Percentiles rank a stretch among this genome's conserved stretches.
These are phyloP conservation scores for Sepiola atlantica DNA, from an alignment of 2,888 invertebrate species.

Conservation along the genomic window DNA sequence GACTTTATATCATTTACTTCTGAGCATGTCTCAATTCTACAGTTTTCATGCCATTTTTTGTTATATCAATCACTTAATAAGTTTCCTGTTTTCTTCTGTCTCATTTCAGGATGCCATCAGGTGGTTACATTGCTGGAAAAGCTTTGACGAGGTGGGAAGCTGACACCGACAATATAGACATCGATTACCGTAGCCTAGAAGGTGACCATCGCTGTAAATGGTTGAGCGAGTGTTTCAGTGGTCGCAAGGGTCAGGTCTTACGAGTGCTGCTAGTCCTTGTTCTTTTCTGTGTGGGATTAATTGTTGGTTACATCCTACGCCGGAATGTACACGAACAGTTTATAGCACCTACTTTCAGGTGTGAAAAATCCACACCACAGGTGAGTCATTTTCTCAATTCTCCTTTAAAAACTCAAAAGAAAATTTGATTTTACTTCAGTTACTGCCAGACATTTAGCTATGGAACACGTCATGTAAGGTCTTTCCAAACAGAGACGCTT, in stretches of 20 bases:
- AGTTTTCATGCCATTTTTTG: background rate
- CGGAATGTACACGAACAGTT: conserved; percentile 56
- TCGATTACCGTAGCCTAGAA: conserved; percentile 70
- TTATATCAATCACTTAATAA: background rate
- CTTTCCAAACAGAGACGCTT: no score
- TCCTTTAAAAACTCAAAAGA: background rate
- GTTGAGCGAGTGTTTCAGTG: conserved; percentile 58
- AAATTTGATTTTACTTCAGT: no score
- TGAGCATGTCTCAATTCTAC: background rate
- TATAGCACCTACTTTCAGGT: conserved; percentile 47
- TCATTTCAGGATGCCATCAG: conserved; percentile 66
- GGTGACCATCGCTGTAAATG: conserved; percentile 52
- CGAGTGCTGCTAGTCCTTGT: conserved; percentile 62
- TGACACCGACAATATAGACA: conserved; percentile 70
- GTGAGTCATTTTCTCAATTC: background rate
- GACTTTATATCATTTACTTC: background rate
- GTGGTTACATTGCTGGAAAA: conserved; percentile 68
- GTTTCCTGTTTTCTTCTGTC: conserved; percentile 1
- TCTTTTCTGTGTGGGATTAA: conserved; percentile 64
- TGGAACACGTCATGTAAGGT: no score
- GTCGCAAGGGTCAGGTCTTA: conserved; percentile 62
- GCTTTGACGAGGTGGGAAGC: conserved; percentile 69
- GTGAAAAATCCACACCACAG: conserved; percentile 34
- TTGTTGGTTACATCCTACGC: conserved; percentile 65
- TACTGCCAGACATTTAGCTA: no score